A percentile compares a stretch with the other conserved stretches of the same genome.
Evolutionary conservation across 2,113 vertebrate species (phyloP).

Genomic region (Solea senegalensis): DNA sequence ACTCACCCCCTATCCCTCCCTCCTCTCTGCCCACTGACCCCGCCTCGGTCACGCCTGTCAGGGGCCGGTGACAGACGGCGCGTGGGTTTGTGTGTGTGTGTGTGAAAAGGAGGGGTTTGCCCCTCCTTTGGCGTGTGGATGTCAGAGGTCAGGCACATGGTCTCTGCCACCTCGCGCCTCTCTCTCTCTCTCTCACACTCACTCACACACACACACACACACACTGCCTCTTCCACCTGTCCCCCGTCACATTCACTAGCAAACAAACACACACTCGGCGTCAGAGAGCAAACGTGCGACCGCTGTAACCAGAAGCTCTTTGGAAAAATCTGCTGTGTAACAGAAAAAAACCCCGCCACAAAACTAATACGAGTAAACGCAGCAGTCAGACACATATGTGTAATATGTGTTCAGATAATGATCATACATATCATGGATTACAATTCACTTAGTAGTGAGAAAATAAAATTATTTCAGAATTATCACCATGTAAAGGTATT

Average conservation of each 20-base stretch:
- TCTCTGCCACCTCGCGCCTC: conserved; percentile 47
- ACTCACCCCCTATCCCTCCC: conserved; percentile 25
- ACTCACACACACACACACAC: conserved; percentile 27
- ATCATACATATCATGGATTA: too few species aligned
- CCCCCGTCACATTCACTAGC: conserved; percentile 49
- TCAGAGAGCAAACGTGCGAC: conserved; percentile 15
- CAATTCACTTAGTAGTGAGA: too few species aligned
- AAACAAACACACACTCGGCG: conserved; percentile 21
- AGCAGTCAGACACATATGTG: background rate
- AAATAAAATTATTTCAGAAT: too few species aligned
- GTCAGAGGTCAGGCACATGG: conserved; percentile 78
- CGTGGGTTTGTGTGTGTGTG: conserved; percentile 64
- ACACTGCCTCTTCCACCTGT: conserved; percentile 60
- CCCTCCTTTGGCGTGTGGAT: conserved; percentile 73
- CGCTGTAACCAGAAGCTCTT: background rate
- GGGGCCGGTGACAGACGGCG: conserved; percentile 76
- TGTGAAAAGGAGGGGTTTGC: conserved; percentile 15
- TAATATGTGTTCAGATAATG: too few species aligned
- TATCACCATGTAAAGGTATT: too few species aligned
- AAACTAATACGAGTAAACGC: background rate
- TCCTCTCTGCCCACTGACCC: conserved; percentile 59
- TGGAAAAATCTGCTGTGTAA: background rate
- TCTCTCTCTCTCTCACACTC: conserved; percentile 28
- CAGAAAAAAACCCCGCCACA: background rate
- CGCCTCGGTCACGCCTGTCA: conserved; percentile 74